phyloP scores from a whole-genome alignment of 2,797 vertebrate species.

The Clarias pachynema region DNA sequence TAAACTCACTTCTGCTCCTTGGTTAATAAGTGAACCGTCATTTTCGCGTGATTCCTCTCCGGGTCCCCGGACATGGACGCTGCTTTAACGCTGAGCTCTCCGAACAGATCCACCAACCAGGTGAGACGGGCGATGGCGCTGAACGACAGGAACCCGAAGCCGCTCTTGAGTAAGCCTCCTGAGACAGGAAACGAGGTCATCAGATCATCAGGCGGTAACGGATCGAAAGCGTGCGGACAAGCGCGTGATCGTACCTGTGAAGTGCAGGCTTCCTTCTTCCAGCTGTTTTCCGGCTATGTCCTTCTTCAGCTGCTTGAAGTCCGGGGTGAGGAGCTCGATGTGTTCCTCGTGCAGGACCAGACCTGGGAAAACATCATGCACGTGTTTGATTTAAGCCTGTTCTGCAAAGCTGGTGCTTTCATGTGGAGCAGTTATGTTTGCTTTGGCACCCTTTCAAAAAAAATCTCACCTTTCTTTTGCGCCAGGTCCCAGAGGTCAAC shows the following conservation, averaged over 20 bases:
- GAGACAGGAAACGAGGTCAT: conserved; percentile 5
- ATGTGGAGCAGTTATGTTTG: background rate
- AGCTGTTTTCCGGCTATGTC: conserved; percentile 83
- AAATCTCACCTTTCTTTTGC: conserved; percentile 82
- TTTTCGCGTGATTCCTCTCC: conserved; percentile 78
- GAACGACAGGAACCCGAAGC: conserved; percentile 84
- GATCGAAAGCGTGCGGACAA: no score
- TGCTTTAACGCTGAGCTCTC: conserved; percentile 81
- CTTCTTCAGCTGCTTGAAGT: conserved; percentile 86
- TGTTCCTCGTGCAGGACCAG: conserved; percentile 90
- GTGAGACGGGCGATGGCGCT: conserved; percentile 88
- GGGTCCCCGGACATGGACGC: conserved; percentile 77
- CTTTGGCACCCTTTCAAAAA: background rate
- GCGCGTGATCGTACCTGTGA: conserved; percentile 79
- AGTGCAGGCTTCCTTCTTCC: conserved; percentile 86
- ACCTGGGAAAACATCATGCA: background rate
- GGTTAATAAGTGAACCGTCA: conserved; percentile 84
- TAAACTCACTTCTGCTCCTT: conserved; percentile 75
- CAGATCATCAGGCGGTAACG: fast-evolving
- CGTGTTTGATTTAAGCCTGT: no score
- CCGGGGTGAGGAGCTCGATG: conserved; percentile 87
- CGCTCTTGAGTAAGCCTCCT: conserved; percentile 82
- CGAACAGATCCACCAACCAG: conserved; percentile 92
- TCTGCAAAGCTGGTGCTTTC: background rate
- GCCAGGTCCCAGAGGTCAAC: conserved; percentile 83